Conservation (phyloP, 2,888 invertebrate species). For the Nowickia ferox region DNA sequence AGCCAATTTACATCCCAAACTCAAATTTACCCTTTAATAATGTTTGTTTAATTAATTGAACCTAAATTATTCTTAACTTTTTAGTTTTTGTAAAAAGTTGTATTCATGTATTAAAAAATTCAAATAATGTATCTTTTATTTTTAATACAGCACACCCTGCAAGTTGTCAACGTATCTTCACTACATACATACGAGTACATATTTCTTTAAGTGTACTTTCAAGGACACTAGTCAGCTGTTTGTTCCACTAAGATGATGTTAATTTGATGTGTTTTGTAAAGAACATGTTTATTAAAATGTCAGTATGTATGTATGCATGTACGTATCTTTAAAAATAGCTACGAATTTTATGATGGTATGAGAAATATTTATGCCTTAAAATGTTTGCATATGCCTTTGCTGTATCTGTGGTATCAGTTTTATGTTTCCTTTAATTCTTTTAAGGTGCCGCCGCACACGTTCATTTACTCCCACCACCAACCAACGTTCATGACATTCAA, state of each 20-base stretch:
- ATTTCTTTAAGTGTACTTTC: slow-evolving; percentile 30
- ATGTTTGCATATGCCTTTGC: slow-evolving; percentile 10
- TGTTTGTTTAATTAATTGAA: too few relatives aligned
- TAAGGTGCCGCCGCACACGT: slow-evolving; percentile 46
- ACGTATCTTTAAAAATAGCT: background rate
- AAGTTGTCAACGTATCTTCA: too few relatives aligned
- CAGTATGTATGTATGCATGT: background rate
- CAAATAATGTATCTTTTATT: too few relatives aligned
- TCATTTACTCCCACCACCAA: too few relatives aligned
- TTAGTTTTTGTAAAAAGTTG: too few relatives aligned
- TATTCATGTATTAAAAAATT: too few relatives aligned
- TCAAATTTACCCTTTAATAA: too few relatives aligned
- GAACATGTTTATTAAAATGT: background rate
- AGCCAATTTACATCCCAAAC: too few relatives aligned
- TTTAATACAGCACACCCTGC: too few relatives aligned
- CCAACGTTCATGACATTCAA: too few relatives aligned
- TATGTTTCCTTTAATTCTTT: slow-evolving; percentile 20
- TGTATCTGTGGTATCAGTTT: slow-evolving; percentile 25
- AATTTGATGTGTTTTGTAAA: slow-evolving; percentile 3
- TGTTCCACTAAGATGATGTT: slow-evolving; percentile 17
- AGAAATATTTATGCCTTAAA: background rate
- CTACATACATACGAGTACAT: too few relatives aligned
- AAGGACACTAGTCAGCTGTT: slow-evolving; percentile 63
- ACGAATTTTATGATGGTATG: background rate
- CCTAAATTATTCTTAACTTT: too few relatives aligned